Evolutionary conservation across 1,140 invertebrate genomes (phyloP).

Genomic region (Scaptomyza pallida): DNA sequence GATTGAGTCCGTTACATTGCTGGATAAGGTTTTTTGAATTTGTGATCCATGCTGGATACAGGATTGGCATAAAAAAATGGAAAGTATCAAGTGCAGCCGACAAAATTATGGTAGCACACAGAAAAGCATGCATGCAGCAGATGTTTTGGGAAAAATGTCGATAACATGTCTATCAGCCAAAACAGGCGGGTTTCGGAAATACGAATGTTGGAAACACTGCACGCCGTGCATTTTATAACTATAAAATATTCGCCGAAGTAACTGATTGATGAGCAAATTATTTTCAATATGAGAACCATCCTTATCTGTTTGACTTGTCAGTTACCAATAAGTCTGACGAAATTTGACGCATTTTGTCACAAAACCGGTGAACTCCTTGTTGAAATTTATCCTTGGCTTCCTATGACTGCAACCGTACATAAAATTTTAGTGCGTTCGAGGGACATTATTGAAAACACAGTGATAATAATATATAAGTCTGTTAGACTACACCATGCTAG

Average conservation of each 20-base stretch:
- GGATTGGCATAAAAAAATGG: conserved; percentile 22
- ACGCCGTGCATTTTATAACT: conserved; percentile 42
- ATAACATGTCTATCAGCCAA: conserved; percentile 8
- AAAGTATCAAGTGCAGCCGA: conserved; percentile 13
- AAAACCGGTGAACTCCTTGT: conserved; percentile 2
- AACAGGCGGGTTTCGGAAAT: conserved; percentile 43
- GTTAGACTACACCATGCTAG: conserved; percentile 12
- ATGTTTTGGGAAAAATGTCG: conserved; percentile 18
- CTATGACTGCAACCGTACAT: conserved; percentile 29
- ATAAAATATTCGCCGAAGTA: conserved; percentile 56
- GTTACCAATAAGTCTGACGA: no score
- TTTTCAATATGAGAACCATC: conserved; percentile 7
- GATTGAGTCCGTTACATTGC: conserved; percentile 34
- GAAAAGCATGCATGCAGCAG: conserved; percentile 22
- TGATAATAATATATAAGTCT: conserved; percentile 24
- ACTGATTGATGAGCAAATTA: conserved; percentile 56
- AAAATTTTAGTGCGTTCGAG: conserved; percentile 21
- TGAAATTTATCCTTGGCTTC: conserved; percentile 29
- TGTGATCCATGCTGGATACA: conserved; percentile 33
- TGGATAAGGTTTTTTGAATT: conserved; percentile 45
- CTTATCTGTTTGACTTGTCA: conserved; percentile 22
- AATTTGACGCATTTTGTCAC: no score
- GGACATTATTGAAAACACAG: conserved; percentile 12
- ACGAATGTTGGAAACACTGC: conserved; percentile 76
- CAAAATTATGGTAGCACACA: conserved; percentile 3